These are phyloP conservation scores for Acromyrmex charruanus DNA, from an alignment of 1,140 invertebrate species.

Conservation along the genomic window DNA sequence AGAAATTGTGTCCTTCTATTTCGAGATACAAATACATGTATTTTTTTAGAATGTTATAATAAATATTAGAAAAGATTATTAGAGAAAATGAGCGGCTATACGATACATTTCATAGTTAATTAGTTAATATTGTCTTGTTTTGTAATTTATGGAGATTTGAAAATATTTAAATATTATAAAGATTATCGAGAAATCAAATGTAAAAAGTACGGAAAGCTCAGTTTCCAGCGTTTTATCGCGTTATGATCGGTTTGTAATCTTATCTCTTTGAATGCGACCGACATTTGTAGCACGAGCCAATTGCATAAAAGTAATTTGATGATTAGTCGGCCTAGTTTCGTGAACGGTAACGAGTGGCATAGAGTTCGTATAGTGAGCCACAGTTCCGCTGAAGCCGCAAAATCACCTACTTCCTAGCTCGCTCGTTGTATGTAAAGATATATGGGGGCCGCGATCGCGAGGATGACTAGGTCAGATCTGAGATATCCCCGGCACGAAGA, in stretches of 20 bases:
- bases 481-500: conserved; percentile 64
- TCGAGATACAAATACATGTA: neutral
- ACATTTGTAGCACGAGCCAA: conserved; percentile 51
- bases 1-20: neutral
- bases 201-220: neutral
- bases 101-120: neutral
- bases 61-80: neutral
- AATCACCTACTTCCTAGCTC: conserved; percentile 65
- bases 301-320: conserved; percentile 65
- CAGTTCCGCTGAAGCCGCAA: conserved; percentile 67
- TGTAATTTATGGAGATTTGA: neutral
- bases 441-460: neutral
- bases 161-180: neutral
- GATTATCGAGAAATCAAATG: neutral
- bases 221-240: conserved; percentile 12
- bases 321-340: conserved; percentile 67
- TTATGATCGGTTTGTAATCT: conserved; percentile 43
- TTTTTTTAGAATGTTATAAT: neutral
- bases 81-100: neutral
- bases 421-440: conserved; percentile 44
- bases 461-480: conserved; percentile 78
- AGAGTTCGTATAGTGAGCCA: conserved; percentile 59
- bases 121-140: neutral
- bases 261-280: conserved; percentile 48
- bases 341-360: conserved; percentile 65